phyloP scores from a whole-genome alignment of 2,888 invertebrate species.

The Theodoxus fluviatilis region DNA sequence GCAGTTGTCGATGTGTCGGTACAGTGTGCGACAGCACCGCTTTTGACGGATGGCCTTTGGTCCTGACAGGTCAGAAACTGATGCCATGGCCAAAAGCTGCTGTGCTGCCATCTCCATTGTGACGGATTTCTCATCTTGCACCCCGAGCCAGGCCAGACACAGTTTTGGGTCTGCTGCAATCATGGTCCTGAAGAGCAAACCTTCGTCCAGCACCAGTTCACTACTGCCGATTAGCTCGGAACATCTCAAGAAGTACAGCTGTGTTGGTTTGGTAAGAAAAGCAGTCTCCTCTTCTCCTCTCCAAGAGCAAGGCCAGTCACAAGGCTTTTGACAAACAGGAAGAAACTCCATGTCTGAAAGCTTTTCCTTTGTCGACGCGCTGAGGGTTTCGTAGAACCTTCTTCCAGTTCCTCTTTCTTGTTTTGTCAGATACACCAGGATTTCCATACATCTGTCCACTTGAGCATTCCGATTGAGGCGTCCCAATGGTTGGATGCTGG shows the following conservation, averaged over 20 bases:
- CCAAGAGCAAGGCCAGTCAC: slow-evolving; percentile 28
- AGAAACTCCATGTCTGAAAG: slow-evolving; percentile 23
- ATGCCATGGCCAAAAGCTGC: background rate
- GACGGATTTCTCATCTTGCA: background rate
- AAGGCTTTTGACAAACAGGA: slow-evolving; percentile 25
- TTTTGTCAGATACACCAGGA: slow-evolving; percentile 23
- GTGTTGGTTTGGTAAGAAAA: slow-evolving; percentile 2
- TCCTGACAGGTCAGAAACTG: background rate
- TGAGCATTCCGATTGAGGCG: background rate
- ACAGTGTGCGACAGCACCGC: too few relatives aligned
- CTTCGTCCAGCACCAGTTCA: slow-evolving; percentile 18
- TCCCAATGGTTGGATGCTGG: background rate
- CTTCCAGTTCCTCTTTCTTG: too few relatives aligned
- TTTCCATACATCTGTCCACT: slow-evolving; percentile 1
- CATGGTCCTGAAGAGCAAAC: too few relatives aligned
- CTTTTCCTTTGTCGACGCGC: background rate
- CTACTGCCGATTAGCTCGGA: slow-evolving; percentile 21
- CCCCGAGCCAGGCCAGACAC: slow-evolving; percentile 15
- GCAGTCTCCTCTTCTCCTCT: background rate
- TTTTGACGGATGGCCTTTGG: background rate
- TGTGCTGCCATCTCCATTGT: background rate
- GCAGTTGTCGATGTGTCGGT: too few relatives aligned
- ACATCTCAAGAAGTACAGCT: slow-evolving; percentile 9
- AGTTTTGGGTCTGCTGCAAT: background rate
- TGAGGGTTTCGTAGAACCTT: background rate